Evolutionary conservation across 2,113 vertebrate species (phyloP).

Genomic region (Clupea harengus): DNA sequence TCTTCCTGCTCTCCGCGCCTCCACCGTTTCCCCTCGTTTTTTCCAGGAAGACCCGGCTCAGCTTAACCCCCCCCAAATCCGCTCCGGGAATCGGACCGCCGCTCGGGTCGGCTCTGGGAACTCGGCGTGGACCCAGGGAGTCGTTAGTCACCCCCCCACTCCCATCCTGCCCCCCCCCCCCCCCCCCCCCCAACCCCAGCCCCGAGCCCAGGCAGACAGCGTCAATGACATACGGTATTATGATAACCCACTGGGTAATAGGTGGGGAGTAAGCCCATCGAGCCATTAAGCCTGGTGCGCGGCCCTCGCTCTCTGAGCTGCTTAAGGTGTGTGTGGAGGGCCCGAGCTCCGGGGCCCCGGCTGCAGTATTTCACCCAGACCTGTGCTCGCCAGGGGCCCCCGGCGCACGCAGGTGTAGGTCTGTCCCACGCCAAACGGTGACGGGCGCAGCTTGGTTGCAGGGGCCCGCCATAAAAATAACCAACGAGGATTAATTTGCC

Average conservation of each 20-base stretch:
- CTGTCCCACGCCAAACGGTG: background rate
- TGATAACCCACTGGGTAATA: background rate
- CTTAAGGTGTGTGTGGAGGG: background rate
- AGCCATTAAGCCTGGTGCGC: background rate
- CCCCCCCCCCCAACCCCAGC: background rate
- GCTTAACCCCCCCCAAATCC: background rate
- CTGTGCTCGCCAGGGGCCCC: background rate
- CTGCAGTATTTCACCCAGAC: constrained; percentile 16
- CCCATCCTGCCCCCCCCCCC: background rate
- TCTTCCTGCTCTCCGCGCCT: background rate
- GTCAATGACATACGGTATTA: background rate
- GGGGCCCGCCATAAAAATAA: background rate
- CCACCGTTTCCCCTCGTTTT: background rate
- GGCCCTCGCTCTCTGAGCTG: background rate
- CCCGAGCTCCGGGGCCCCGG: background rate
- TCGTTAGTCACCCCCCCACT: background rate
- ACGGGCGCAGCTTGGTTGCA: background rate
- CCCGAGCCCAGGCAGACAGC: background rate
- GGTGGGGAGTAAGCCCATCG: background rate
- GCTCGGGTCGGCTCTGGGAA: constrained; percentile 1
- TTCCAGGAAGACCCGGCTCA: background rate
- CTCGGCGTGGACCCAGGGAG: background rate
- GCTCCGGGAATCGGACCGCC: background rate
- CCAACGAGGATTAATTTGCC: constrained; percentile 9
- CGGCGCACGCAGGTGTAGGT: background rate